A percentile compares a stretch with the other conserved stretches of the same genome.
Conservation (phyloP, 2,113 vertebrate genomes). For the Pachyramphus minor region DNA sequence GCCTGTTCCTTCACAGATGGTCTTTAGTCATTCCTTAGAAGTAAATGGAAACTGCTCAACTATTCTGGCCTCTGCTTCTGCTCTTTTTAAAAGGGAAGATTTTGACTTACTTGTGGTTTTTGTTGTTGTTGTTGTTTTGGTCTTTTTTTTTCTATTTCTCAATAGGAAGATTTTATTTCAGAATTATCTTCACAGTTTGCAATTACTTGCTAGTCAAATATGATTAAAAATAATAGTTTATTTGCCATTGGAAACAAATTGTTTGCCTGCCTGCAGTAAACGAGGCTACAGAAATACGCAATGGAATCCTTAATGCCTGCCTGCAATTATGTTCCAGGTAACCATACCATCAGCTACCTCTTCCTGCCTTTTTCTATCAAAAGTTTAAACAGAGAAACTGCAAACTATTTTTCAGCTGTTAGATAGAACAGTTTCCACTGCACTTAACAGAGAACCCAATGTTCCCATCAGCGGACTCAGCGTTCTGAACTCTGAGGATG, state of each 20-base stretch:
- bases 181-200: background rate
- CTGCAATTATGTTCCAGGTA: background rate
- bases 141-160: too few relatives aligned
- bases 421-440: background rate
- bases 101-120: background rate
- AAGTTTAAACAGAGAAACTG: background rate
- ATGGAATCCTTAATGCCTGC: background rate
- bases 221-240: background rate
- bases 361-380: background rate
- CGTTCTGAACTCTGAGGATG: background rate
- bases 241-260: background rate
- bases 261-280: background rate
- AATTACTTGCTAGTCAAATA: background rate
- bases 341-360: background rate
- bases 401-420: background rate
- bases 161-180: background rate
- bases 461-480: background rate
- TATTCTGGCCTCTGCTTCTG: background rate
- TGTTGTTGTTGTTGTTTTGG: background rate
- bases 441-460: background rate
- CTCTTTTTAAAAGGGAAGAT: background rate
- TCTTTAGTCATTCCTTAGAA: background rate
- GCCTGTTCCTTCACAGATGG: background rate
- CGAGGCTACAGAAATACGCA: background rate
- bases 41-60: background rate